These are phyloP conservation scores for Microplitis manilae DNA, from an alignment of 2,888 invertebrate species.

Conservation along the genomic window DNA sequence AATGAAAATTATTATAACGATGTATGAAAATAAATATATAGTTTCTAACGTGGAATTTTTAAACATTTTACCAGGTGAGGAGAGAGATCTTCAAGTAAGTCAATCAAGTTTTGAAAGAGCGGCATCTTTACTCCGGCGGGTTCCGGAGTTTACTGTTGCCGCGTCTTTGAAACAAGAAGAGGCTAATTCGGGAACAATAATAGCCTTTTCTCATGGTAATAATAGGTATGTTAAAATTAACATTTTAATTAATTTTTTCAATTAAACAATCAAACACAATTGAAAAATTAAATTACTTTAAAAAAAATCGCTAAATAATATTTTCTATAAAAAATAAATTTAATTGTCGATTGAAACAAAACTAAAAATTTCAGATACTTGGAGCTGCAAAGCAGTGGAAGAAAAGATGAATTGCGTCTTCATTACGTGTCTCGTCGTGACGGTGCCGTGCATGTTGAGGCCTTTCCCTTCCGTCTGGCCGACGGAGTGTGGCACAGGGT, in stretches of 20 bases:
- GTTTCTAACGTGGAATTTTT: not conserved
- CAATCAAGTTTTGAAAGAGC: constrained; percentile 80
- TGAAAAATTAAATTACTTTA: no score
- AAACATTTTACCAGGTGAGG: constrained; percentile 75
- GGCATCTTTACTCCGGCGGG: constrained; percentile 79
- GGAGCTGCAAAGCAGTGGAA: constrained; percentile 92
- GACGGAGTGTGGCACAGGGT: constrained; percentile 92
- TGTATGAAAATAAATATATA: no score
- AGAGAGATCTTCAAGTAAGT: constrained; percentile 82
- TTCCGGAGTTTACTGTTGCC: constrained; percentile 86
- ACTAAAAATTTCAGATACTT: constrained; percentile 79
- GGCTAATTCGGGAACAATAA: constrained; percentile 86
- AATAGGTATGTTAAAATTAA: constrained; percentile 75
- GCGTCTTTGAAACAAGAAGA: constrained; percentile 85
- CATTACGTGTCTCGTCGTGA: constrained; percentile 83
- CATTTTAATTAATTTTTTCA: constrained; percentile 16
- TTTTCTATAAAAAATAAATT: not conserved
- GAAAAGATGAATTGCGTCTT: constrained; percentile 88
- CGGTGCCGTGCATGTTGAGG: constrained; percentile 82
- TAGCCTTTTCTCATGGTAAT: constrained; percentile 86
- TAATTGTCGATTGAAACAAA: not conserved
- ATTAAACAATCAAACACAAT: constrained; percentile 3
- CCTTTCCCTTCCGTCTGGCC: constrained; percentile 89
- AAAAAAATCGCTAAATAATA: not conserved
- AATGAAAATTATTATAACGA: no score